These are phyloP conservation scores for Tinea semifulvella DNA, from an alignment of 2,888 invertebrate genomes.

Conservation along the genomic window DNA sequence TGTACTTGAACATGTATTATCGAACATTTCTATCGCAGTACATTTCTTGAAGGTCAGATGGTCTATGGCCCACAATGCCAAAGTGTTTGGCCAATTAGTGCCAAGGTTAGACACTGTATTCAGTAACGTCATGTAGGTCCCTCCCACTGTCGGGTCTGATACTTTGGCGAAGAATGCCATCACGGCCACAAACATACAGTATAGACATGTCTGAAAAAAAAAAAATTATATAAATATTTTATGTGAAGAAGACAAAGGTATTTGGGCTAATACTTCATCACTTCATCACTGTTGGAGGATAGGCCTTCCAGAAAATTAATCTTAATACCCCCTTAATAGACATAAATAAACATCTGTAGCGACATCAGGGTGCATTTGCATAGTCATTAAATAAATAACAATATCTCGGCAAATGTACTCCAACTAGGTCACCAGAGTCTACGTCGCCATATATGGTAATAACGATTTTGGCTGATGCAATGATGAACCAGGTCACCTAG, in stretches of 20 bases:
- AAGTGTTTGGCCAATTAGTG: conserved; percentile 96
- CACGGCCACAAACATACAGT: conserved; percentile 96
- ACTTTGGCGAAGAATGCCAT: conserved; percentile 99
- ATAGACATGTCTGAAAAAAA: conserved; percentile 80
- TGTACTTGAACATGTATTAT: conserved; percentile 71
- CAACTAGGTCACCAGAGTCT: too few species aligned
- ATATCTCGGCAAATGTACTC: too few species aligned
- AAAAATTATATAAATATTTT: conserved; percentile 12
- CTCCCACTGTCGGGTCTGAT: conserved; percentile 95
- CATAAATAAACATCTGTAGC: too few species aligned
- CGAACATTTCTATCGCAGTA: conserved; percentile 44
- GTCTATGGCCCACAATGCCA: conserved; percentile 92
- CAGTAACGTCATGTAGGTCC: conserved; percentile 98
- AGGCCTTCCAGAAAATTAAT: too few species aligned
- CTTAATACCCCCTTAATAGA: too few species aligned
- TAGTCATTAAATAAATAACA: too few species aligned
- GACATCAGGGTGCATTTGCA: too few species aligned
- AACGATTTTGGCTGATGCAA: too few species aligned
- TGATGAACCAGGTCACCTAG: too few species aligned
- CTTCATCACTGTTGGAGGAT: too few species aligned
- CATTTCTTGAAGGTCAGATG: conserved; percentile 85
- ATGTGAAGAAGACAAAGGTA: neutral
- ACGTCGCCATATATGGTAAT: too few species aligned
- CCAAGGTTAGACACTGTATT: conserved; percentile 97
- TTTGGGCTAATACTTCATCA: too few species aligned